These are phyloP conservation scores for Stegastes partitus DNA, from an alignment of 2,113 vertebrate genomes.

Conservation along the genomic window DNA sequence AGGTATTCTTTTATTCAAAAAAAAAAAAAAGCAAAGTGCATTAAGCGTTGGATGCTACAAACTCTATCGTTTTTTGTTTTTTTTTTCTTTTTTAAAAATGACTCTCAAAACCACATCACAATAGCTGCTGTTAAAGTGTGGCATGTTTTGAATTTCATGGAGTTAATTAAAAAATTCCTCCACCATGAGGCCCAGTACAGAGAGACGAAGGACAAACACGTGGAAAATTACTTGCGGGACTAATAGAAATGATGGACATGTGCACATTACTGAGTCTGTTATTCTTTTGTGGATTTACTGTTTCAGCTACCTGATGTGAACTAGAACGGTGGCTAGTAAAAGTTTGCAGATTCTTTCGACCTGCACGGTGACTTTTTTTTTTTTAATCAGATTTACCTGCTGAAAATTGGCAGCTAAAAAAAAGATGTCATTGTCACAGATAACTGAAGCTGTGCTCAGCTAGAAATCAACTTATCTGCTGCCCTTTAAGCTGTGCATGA, in stretches of 20 bases:
- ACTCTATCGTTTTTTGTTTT: background rate
- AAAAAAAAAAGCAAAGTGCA: background rate
- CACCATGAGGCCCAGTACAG: background rate
- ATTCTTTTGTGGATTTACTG: background rate
- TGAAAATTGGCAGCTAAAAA: background rate
- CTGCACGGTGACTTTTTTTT: too few species aligned
- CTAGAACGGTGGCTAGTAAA: background rate
- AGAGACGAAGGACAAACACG: constrained; percentile 25
- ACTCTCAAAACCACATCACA: background rate
- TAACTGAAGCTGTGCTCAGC: constrained; percentile 15
- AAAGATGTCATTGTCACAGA: background rate
- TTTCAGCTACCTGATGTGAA: background rate
- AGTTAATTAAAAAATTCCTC: constrained; percentile 48
- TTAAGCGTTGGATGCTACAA: background rate
- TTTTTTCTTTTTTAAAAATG: background rate
- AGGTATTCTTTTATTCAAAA: background rate
- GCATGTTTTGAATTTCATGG: constrained; percentile 34
- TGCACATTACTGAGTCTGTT: background rate
- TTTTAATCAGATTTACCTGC: background rate
- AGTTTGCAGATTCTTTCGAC: background rate
- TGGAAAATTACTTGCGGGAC: background rate
- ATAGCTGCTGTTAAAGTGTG: background rate
- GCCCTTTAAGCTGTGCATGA: background rate
- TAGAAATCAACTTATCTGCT: constrained; percentile 1
- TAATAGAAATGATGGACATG: background rate